phyloP scores from a whole-genome alignment of 2,113 vertebrate genomes.

The Tragelaphus scriptus region DNA sequence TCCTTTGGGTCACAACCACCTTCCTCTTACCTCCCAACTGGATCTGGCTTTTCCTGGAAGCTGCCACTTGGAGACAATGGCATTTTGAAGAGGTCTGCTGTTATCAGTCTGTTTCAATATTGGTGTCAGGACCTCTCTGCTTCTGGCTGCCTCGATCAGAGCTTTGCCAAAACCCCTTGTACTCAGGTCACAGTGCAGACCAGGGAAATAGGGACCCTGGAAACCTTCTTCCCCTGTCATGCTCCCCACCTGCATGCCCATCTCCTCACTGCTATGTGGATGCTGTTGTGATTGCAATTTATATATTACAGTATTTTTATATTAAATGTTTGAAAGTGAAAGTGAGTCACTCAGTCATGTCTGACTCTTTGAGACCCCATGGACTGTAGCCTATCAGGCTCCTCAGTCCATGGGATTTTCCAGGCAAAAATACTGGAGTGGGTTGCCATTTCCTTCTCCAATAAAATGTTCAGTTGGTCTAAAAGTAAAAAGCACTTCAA shows the following conservation, averaged over 20 bases:
- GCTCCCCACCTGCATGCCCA: neutral
- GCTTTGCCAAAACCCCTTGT: neutral
- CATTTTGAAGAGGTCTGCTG: neutral
- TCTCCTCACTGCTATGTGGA: neutral
- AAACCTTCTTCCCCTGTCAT: neutral
- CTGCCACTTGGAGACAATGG: neutral
- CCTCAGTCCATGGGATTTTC: too few species aligned
- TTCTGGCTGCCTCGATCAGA: neutral
- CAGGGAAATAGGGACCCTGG: neutral
- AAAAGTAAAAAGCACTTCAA: conserved; percentile 64
- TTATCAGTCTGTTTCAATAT: neutral
- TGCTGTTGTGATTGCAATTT: conserved; percentile 34
- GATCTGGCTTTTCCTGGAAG: neutral
- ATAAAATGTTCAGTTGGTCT: neutral
- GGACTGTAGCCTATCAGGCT: too few species aligned
- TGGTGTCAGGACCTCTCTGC: neutral
- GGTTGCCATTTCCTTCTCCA: too few species aligned
- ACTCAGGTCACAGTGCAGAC: neutral
- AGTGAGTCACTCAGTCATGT: too few species aligned
- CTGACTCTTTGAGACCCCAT: too few species aligned
- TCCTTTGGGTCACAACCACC: neutral
- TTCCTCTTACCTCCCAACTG: neutral
- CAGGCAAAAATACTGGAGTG: too few species aligned
- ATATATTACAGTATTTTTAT: conserved; percentile 52
- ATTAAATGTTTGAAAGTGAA: conserved; percentile 35